Conservation (phyloP, 2,113 vertebrate genomes). For the rabbit (Oryctolagus cuniculus) region DNA sequence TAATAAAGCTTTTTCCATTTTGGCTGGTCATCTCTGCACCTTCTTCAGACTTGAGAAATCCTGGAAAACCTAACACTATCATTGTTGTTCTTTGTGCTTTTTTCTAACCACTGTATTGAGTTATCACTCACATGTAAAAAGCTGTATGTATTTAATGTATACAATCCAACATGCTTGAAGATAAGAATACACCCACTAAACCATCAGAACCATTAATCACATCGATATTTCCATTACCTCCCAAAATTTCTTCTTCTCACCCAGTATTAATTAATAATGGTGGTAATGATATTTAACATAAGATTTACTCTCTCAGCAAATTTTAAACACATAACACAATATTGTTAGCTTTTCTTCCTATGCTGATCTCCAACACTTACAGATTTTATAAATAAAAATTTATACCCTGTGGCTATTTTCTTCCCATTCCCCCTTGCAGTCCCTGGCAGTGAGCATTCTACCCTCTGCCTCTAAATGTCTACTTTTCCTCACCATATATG, state of each 20-base stretch:
- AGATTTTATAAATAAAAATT: too few species aligned
- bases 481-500: not conserved
- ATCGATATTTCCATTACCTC: not conserved
- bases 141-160: not conserved
- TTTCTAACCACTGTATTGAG: not conserved
- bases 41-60: too few species aligned
- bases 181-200: too few species aligned
- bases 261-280: not conserved
- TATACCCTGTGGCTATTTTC: not conserved
- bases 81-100: too few species aligned
- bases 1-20: too few species aligned
- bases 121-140: not conserved
- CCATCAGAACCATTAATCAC: too few species aligned
- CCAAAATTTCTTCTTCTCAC: not conserved
- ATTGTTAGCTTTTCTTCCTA: not conserved
- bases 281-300: not conserved
- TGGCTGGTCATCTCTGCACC: too few species aligned
- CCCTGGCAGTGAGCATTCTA: not conserved
- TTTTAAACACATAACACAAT: not conserved
- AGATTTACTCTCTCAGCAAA: not conserved
- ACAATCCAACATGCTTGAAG: not conserved
- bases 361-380: too few species aligned
- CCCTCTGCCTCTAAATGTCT: not conserved
- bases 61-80: not conserved
- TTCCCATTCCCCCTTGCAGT: not conserved